Conservation (phyloP, 2,113 vertebrate genomes). For the Caranx ignobilis region DNA sequence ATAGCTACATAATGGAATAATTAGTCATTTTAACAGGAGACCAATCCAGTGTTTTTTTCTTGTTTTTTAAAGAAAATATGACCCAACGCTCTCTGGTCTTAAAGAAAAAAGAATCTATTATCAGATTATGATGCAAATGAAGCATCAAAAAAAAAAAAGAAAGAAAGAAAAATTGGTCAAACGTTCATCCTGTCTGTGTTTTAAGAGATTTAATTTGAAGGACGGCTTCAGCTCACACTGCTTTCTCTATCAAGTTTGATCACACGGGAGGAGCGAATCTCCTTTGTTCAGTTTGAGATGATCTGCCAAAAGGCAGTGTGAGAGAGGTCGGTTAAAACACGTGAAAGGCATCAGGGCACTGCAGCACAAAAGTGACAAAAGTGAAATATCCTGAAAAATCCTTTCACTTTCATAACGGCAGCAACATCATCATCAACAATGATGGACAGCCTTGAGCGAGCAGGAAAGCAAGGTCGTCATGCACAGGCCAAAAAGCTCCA, state of each 20-base stretch:
- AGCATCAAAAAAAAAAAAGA: not conserved
- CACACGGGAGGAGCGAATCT: slow-evolving; percentile 6
- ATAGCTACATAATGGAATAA: not conserved
- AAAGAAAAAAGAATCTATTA: slow-evolving; percentile 11
- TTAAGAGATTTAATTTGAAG: slow-evolving; percentile 2
- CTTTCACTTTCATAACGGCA: slow-evolving; percentile 2
- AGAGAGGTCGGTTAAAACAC: not conserved
- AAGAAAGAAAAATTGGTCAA: slow-evolving; percentile 6
- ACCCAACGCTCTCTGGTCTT: not conserved
- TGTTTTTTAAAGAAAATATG: not conserved
- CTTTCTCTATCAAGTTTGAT: not conserved
- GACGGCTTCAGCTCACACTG: not conserved
- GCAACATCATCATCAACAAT: not conserved
- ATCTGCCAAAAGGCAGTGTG: slow-evolving; percentile 3
- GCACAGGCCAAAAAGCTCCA: not conserved
- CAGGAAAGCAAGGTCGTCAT: not conserved
- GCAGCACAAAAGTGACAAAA: not conserved
- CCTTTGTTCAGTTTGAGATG: not conserved
- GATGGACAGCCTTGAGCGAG: slow-evolving; percentile 1
- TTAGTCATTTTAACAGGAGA: not conserved
- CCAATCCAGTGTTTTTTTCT: not conserved
- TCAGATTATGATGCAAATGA: not conserved
- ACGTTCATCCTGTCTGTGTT: slow-evolving; percentile 23
- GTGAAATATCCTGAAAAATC: not conserved
- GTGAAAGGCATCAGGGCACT: not conserved